Conservation (phyloP, 2,888 invertebrate genomes). For the Tupiocoris notatus region DNA sequence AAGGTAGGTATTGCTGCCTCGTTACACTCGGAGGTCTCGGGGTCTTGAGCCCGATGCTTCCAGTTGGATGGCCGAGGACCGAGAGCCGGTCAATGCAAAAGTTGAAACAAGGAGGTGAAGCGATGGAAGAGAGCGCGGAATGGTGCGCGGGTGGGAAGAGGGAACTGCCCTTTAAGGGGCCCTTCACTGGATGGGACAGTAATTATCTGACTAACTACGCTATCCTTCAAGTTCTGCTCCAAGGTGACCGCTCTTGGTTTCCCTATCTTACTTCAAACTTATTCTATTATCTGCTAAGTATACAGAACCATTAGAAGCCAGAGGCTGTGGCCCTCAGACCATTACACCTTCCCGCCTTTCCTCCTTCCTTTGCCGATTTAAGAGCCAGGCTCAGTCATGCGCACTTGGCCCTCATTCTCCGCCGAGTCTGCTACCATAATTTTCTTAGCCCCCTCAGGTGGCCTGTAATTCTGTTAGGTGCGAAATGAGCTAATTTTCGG, state of each 20-base stretch:
- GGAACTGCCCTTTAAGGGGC: not conserved
- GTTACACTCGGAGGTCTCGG: conserved; percentile 5
- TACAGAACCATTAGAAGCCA: conserved; percentile 32
- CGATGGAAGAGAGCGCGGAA: not conserved
- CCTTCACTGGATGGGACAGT: conserved; percentile 4
- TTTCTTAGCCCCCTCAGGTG: not conserved
- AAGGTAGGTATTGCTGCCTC: conserved; percentile 18
- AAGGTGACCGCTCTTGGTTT: conserved; percentile 38
- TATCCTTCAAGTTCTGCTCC: conserved; percentile 37
- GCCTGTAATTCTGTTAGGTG: too few relatives aligned
- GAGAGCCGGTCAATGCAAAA: not conserved
- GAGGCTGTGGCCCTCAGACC: not conserved
- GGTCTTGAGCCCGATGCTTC: conserved; percentile 28
- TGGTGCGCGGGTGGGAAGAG: not conserved
- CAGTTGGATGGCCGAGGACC: conserved; percentile 25
- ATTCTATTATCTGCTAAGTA: conserved; percentile 41
- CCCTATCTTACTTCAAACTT: conserved; percentile 33
- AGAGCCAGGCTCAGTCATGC: not conserved
- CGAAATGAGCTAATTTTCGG: too few relatives aligned
- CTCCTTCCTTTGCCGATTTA: not conserved
- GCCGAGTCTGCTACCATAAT: not conserved
- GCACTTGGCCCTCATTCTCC: not conserved
- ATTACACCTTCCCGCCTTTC: not conserved
- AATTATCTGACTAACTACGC: conserved; percentile 37
- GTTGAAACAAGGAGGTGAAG: not conserved